These are phyloP conservation scores for Punctoribates punctum DNA, from an alignment of 2,888 invertebrate genomes.

Conservation along the genomic window DNA sequence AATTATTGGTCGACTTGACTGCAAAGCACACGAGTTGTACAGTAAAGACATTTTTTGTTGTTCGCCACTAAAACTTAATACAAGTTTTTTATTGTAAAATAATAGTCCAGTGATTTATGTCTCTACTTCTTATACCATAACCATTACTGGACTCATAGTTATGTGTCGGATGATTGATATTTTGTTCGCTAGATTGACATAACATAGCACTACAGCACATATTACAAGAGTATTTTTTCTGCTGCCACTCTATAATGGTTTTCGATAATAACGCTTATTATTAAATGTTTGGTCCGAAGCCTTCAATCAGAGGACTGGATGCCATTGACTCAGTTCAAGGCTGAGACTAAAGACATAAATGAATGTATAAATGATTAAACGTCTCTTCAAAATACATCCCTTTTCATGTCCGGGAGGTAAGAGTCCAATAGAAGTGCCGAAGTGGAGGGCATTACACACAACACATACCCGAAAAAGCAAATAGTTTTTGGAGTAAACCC, in stretches of 20 bases:
- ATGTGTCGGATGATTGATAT: slow-evolving; percentile 19
- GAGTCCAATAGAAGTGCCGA: too few species aligned
- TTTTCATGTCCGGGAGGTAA: background rate
- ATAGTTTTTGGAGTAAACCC: too few species aligned
- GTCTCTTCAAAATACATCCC: background rate
- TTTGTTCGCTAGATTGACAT: background rate
- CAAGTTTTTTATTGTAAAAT: slow-evolving; percentile 22
- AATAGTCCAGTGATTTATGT: slow-evolving; percentile 29
- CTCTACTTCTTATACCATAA: background rate
- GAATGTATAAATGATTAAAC: background rate
- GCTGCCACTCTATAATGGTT: background rate
- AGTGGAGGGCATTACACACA: too few species aligned
- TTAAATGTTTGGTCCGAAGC: background rate
- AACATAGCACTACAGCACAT: background rate
- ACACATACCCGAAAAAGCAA: too few species aligned
- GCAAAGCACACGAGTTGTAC: background rate
- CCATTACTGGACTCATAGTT: slow-evolving; percentile 13
- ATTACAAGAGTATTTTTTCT: background rate
- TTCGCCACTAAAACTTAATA: background rate
- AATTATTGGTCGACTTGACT: background rate
- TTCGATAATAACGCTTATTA: background rate
- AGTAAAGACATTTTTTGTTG: background rate
- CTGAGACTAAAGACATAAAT: background rate
- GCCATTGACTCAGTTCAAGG: background rate
- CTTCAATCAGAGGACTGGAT: background rate